Evolutionary conservation across 2,797 vertebrate species (phyloP).

Genomic region (Takifugu rubripes): DNA sequence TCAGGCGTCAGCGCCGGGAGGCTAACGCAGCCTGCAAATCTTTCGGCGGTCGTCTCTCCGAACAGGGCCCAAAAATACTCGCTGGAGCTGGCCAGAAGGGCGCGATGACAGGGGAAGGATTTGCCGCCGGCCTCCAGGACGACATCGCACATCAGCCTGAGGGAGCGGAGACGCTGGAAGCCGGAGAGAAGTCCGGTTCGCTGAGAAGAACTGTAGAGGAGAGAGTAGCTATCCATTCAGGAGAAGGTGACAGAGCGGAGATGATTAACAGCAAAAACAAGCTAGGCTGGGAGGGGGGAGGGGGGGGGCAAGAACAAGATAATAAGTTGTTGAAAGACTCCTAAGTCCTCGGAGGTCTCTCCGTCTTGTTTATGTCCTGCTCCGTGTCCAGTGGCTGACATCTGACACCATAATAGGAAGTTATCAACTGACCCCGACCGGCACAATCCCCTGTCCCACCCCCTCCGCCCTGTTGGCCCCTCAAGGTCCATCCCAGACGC

Average conservation of each 20-base stretch:
- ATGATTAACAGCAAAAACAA: neutral
- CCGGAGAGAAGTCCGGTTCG: conserved; percentile 79
- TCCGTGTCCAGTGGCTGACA: conserved; percentile 38
- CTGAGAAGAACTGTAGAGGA: conserved; percentile 88
- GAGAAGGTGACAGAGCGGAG: neutral
- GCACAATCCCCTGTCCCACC: neutral
- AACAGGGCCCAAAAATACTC: conserved; percentile 96
- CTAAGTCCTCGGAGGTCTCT: conserved; percentile 18
- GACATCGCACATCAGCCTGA: conserved; percentile 87
- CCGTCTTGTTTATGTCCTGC: conserved; percentile 47
- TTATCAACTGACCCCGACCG: conserved; percentile 23
- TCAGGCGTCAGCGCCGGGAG: conserved; percentile 81
- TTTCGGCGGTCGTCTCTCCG: conserved; percentile 86
- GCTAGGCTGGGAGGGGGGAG: neutral
- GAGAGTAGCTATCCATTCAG: conserved; percentile 86
- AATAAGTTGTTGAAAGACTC: neutral
- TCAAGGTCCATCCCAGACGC: conserved; percentile 17
- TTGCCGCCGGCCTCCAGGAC: conserved; percentile 83
- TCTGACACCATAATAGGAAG: conserved; percentile 50
- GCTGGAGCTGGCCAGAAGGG: conserved; percentile 89
- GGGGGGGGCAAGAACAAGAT: neutral
- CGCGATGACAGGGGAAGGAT: conserved; percentile 88
- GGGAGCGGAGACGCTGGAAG: conserved; percentile 85
- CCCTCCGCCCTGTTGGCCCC: conserved; percentile 7
- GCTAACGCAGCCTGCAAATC: conserved; percentile 73